A percentile compares a stretch with the other conserved stretches of the same genome.
Conservation (phyloP, 2,797 vertebrate species). For the Hoplostethus atlanticus region DNA sequence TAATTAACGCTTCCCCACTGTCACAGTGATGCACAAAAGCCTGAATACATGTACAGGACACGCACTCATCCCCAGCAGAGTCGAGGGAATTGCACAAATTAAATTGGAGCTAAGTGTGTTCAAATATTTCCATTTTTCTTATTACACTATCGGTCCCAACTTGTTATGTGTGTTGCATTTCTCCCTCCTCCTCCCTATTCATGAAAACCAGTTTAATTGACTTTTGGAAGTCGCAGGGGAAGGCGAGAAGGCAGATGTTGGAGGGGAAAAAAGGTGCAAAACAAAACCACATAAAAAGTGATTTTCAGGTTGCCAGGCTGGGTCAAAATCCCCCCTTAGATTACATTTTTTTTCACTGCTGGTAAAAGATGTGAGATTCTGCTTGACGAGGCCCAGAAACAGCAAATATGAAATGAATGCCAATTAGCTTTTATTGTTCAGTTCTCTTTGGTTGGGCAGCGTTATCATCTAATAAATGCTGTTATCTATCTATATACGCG, state of each 20-base stretch:
- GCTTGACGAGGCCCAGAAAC: conserved; percentile 33
- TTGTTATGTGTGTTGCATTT: conserved; percentile 47
- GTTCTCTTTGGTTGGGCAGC: conserved; percentile 35
- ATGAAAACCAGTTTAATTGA: conserved; percentile 65
- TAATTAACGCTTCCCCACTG: conserved; percentile 83
- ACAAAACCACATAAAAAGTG: conserved; percentile 29
- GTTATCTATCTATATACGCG: conserved; percentile 38
- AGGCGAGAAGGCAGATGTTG: conserved; percentile 33
- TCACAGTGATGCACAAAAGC: conserved; percentile 70
- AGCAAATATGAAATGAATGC: conserved; percentile 40
- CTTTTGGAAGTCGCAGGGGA: conserved; percentile 52
- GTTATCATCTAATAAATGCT: conserved; percentile 40
- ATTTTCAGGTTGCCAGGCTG: conserved; percentile 32
- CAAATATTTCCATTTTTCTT: conserved; percentile 80
- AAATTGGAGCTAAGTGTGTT: conserved; percentile 81
- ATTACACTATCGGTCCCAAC: conserved; percentile 58
- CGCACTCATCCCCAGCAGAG: conserved; percentile 56
- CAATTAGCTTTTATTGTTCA: conserved; percentile 26
- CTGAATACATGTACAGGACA: conserved; percentile 48
- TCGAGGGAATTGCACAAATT: conserved; percentile 79
- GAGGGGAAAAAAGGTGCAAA: conserved; percentile 23
- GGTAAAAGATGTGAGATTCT: conserved; percentile 37
- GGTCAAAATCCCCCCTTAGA: background rate
- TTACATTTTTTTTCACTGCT: conserved; percentile 5
- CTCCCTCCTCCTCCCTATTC: conserved; percentile 32